Conservation (phyloP, 2,113 vertebrate species). For the Merops nubicus region DNA sequence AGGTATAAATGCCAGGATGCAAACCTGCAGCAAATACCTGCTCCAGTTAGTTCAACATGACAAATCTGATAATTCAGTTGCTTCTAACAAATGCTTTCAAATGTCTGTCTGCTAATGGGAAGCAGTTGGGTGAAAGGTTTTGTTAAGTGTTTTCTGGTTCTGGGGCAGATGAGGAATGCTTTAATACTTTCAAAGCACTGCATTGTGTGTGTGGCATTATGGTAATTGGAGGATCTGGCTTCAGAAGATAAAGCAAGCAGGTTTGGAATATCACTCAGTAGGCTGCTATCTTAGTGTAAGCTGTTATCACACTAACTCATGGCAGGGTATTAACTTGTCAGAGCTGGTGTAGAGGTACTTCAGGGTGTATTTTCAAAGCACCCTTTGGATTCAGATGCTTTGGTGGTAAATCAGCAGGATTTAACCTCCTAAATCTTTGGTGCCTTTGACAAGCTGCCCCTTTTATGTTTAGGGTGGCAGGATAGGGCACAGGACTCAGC, state of each 20-base stretch:
- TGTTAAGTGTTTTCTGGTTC: conserved; percentile 14
- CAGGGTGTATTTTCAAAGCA: conserved; percentile 18
- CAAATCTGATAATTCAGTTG: neutral
- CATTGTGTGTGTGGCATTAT: neutral
- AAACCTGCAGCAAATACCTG: neutral
- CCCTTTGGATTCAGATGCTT: conserved; percentile 31
- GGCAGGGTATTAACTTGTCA: conserved; percentile 59
- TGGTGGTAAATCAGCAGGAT: neutral
- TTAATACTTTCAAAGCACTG: conserved; percentile 23
- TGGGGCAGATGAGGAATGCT: conserved; percentile 48
- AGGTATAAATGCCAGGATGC: neutral
- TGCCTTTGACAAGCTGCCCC: neutral
- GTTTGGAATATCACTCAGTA: conserved; percentile 34
- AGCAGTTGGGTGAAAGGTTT: conserved; percentile 45
- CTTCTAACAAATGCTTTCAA: neutral
- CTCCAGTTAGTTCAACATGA: neutral
- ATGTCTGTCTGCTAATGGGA: neutral
- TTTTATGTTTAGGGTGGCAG: neutral
- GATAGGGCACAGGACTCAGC: neutral
- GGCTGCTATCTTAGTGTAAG: conserved; percentile 29
- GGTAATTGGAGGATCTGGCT: conserved; percentile 57
- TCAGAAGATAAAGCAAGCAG: conserved; percentile 45
- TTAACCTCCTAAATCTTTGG: conserved; percentile 2
- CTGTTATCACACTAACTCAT: conserved; percentile 9
- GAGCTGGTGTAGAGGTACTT: conserved; percentile 8